Evolutionary conservation across 2,113 vertebrate species (phyloP).

Genomic region (Myiopsitta monachus): DNA sequence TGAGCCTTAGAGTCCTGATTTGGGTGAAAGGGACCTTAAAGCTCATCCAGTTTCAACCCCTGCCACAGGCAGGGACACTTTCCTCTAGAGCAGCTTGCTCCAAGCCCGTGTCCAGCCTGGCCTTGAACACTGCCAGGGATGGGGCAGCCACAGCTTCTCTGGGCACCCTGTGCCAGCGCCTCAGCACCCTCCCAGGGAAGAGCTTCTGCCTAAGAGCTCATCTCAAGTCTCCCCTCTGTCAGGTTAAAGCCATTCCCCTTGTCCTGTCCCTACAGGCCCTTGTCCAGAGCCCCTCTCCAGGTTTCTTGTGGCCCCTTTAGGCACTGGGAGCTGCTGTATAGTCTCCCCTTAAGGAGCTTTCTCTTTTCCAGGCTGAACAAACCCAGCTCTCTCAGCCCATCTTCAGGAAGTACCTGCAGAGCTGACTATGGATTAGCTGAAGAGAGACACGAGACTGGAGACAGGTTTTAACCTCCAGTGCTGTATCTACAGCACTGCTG

Average conservation of each 20-base stretch:
- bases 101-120: neutral
- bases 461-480: neutral
- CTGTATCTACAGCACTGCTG: neutral
- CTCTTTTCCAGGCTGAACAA: neutral
- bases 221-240: no score
- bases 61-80: neutral
- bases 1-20: neutral
- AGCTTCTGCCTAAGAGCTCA: no score
- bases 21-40: neutral
- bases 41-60: neutral
- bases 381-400: no score
- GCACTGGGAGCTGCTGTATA: neutral
- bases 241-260: neutral
- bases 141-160: no score
- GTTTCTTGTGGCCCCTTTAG: neutral
- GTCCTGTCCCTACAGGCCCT: neutral
- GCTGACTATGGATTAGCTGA: neutral
- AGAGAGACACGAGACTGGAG: neutral
- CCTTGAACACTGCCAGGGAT: no score
- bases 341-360: neutral
- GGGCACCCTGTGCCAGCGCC: no score
- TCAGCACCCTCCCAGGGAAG: no score
- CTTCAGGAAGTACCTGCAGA: neutral
- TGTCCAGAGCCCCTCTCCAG: no score
- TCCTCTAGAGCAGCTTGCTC: neutral